Percentiles rank a stretch among this genome's conserved stretches.
Conservation (phyloP, 2,888 invertebrate genomes). For the Cylindroiulus punctatus region DNA sequence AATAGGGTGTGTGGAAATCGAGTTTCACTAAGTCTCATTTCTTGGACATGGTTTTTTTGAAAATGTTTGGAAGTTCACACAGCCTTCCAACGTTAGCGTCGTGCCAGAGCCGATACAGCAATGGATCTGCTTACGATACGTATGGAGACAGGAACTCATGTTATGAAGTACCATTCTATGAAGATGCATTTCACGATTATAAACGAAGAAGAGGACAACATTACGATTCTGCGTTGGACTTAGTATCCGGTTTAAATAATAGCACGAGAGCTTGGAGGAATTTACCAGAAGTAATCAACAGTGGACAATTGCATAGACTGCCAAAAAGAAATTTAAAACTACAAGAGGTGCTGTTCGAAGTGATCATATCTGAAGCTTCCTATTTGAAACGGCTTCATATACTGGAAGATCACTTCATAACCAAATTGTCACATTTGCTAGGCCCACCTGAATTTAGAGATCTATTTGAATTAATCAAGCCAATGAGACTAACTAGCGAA, state of each 20-base stretch:
- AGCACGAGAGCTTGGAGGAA: background rate
- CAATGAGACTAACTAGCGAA: conserved; percentile 17
- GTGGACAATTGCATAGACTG: background rate
- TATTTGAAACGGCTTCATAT: conserved; percentile 35
- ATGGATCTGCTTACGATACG: background rate
- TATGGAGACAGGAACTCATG: background rate
- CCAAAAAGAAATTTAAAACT: conserved; percentile 27
- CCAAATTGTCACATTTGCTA: background rate
- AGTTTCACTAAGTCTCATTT: background rate
- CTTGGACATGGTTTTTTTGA: conserved; percentile 34
- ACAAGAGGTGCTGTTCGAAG: conserved; percentile 44
- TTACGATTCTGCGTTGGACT: background rate
- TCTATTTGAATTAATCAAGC: conserved; percentile 23
- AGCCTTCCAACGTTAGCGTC: conserved; percentile 4
- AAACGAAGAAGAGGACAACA: background rate
- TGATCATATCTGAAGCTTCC: conserved; percentile 37
- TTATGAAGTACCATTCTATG: background rate
- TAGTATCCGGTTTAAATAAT: background rate
- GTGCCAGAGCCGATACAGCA: background rate
- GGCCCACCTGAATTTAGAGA: conserved; percentile 14
- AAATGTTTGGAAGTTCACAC: background rate
- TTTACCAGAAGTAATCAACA: conserved; percentile 22
- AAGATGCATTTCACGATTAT: background rate
- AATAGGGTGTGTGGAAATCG: conserved; percentile 1
- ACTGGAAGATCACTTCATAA: conserved; percentile 8